phyloP scores from a whole-genome alignment of 37 sponge, comb jelly and placozoan species.

The Lycopodina hypogea region DNA sequence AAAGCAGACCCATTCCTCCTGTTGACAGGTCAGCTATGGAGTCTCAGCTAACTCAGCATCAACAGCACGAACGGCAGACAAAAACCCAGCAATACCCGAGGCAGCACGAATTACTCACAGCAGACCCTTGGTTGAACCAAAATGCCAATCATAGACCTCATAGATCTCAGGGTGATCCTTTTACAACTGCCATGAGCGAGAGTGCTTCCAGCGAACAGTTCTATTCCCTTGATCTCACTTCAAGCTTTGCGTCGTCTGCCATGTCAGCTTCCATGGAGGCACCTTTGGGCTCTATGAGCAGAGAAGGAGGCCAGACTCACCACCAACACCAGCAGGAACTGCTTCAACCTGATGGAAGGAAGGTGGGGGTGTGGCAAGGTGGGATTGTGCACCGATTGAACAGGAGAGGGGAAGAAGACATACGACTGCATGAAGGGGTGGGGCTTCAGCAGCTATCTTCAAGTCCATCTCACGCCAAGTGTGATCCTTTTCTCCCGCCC shows the following conservation, averaged over 20 bases:
- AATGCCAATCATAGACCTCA: not conserved
- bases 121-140: constrained; percentile 44
- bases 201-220: constrained; percentile 25
- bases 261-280: not conserved
- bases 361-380: not conserved
- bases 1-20: constrained; percentile 51
- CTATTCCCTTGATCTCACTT: constrained; percentile 40
- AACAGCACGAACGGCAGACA: constrained; percentile 8
- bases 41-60: constrained; percentile 44
- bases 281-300: constrained; percentile 8
- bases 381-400: constrained; percentile 1
- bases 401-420: not conserved
- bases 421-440: constrained; percentile 32
- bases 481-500: not conserved
- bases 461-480: constrained; percentile 10
- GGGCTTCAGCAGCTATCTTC: constrained; percentile 35
- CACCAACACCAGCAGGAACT: too few relatives aligned
- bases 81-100: not conserved
- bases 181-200: not conserved
- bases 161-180: not conserved
- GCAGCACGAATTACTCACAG: constrained; percentile 10
- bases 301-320: not conserved
- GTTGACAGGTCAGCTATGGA: constrained; percentile 31
- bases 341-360: not conserved
- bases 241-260: not conserved